Conservation (phyloP, 2,888 invertebrate species). For the Alloscopus bannaensis region DNA sequence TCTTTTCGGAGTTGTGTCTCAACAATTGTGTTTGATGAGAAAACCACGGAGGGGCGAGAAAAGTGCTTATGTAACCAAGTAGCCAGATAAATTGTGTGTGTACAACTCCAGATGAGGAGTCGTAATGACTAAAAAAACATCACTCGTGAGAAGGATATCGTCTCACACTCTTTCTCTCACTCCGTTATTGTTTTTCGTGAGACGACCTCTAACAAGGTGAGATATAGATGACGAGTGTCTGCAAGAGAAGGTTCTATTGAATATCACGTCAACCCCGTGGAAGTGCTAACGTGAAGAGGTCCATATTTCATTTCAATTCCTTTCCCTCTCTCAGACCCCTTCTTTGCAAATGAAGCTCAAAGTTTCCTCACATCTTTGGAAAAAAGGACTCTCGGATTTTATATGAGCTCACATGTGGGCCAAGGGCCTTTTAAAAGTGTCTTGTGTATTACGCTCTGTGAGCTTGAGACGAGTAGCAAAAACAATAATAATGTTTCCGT, state of each 20-base stretch:
- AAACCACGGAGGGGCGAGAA: too few species aligned
- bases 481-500: background rate
- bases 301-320: conserved; percentile 57
- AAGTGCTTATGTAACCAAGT: conserved; percentile 53
- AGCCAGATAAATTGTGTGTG: conserved; percentile 44
- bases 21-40: too few species aligned
- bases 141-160: conserved; percentile 40
- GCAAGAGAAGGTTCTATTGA: conserved; percentile 49
- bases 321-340: conserved; percentile 32
- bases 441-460: background rate
- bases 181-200: conserved; percentile 50
- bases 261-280: conserved; percentile 38
- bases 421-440: background rate
- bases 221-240: too few species aligned
- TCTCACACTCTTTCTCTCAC: conserved; percentile 27
- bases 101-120: too few species aligned
- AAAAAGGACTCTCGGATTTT: too few species aligned
- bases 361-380: conserved; percentile 46
- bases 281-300: conserved; percentile 56
- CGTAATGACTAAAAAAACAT: conserved; percentile 52
- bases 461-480: background rate
- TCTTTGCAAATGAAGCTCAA: conserved; percentile 54
- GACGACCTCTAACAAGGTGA: conserved; percentile 64
- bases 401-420: too few species aligned
- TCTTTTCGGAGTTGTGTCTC: too few species aligned